Evolutionary conservation across 2,888 invertebrate genomes (phyloP), one percentile per base, ranked within the genome.

Genomic region (Anoplius nigerrimus): DNA sequence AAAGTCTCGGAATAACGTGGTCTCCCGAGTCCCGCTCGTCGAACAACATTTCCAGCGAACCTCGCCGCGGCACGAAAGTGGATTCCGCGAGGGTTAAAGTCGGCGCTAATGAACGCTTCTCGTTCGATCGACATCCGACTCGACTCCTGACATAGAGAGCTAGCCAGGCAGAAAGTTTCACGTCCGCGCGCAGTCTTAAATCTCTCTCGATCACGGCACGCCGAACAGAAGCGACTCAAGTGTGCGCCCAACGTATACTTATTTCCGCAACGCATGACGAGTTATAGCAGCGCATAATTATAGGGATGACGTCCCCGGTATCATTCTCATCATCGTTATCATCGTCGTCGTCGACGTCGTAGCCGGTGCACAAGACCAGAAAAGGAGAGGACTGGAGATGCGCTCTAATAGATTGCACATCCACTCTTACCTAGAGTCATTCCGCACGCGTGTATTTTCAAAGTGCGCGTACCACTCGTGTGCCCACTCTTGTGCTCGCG

Each of bases 341-440:
- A 20, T 52, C 61, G 27, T 59, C 51, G 58, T 61, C 52, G 18
- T 55, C 66, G 42, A 53, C 56, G 43, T 54, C 51, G 58, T 59
- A 60, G 57, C 61, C 59, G 27, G n/a, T 42, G n/a, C 54, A 62
- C 51, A 48, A 22, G 27, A 15, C 53, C 42, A 51, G 15, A 55
- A 42, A 51, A 57, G 66, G 46, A 57, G 65, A 42, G 59, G 59
- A 45, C 27, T 22, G 62, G 78, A 68, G 62, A 68, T 71, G 71
- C 67, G 75, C 81, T 78, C 74, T 82, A 82, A 81, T 82, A 82
- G 73, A 81, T 81, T 81, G 76, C 78, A 72, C 68, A 59, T 51
- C 66, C 62, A 59, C 59, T 20, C 66, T 64, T 60, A 61, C 58
- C 51, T 53, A 45, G 43, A 34, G 8, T 18, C 34, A 34, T 48